Evolutionary conservation across 2,797 vertebrate species (phyloP).

Genomic region (Anolis apletophallus): DNA sequence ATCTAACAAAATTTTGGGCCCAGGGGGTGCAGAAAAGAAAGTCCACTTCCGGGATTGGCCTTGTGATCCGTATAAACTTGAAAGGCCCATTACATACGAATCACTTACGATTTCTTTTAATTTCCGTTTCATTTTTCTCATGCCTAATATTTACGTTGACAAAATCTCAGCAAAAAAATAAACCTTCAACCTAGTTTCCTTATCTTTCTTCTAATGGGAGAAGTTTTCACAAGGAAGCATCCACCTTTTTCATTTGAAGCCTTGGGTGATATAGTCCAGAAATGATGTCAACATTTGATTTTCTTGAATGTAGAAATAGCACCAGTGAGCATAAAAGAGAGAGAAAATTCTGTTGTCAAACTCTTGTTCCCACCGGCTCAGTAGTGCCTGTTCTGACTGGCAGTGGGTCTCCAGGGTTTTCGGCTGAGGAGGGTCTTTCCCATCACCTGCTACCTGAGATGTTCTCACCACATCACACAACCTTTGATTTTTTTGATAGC

Average conservation of each 20-base stretch:
- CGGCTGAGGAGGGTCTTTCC: constrained; percentile 25
- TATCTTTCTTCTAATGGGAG: not conserved
- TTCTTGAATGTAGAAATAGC: not conserved
- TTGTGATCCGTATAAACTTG: too few species aligned
- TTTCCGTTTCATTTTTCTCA: too few species aligned
- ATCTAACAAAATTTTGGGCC: too few species aligned
- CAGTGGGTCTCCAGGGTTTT: not conserved
- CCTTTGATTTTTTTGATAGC: constrained; percentile 77
- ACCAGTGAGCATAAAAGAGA: constrained; percentile 41
- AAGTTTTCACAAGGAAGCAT: not conserved
- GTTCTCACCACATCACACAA: constrained; percentile 57
- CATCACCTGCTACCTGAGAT: constrained; percentile 68
- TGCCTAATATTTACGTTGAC: too few species aligned
- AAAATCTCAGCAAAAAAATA: not conserved
- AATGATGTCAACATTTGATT: not conserved
- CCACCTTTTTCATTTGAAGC: not conserved
- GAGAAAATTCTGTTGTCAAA: not conserved
- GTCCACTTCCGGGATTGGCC: too few species aligned
- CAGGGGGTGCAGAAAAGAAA: too few species aligned
- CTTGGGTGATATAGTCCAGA: not conserved
- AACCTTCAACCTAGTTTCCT: not conserved
- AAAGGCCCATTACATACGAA: too few species aligned
- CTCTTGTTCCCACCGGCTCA: not conserved
- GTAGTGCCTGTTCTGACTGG: not conserved
- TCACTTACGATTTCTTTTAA: too few species aligned